Percentiles rank a stretch among this genome's conserved stretches.
These are phyloP conservation scores for Ophioninae sp. DNA, from an alignment of 2,888 invertebrate species.

Conservation along the genomic window DNA sequence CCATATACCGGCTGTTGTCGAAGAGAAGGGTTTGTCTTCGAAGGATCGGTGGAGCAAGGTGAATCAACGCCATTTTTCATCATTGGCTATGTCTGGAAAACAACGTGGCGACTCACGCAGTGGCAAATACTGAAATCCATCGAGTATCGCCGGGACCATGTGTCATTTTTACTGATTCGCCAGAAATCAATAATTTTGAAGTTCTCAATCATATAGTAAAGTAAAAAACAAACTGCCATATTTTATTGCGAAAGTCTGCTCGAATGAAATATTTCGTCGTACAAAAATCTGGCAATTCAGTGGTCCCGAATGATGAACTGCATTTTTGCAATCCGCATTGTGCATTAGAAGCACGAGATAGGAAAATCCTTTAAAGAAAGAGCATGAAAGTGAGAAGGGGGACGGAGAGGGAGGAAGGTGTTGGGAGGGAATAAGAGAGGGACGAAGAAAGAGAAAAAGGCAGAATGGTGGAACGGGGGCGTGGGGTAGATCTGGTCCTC, in stretches of 20 bases:
- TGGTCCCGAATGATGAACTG: background rate
- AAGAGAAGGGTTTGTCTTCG: background rate
- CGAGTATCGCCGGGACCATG: too few relatives aligned
- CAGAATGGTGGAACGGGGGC: constrained; percentile 11
- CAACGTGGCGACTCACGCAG: too few relatives aligned
- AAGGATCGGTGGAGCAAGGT: too few relatives aligned
- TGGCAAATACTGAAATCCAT: too few relatives aligned
- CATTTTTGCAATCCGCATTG: background rate
- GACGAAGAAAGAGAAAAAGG: background rate
- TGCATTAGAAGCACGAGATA: background rate
- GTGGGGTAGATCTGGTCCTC: constrained; percentile 32
- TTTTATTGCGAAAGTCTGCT: too few relatives aligned
- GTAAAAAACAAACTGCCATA: too few relatives aligned
- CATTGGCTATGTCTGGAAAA: too few relatives aligned
- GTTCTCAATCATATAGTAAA: too few relatives aligned
- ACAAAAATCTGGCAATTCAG: background rate
- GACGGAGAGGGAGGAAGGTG: too few relatives aligned
- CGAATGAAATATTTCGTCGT: too few relatives aligned
- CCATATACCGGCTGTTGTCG: constrained; percentile 24
- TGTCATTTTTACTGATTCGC: background rate
- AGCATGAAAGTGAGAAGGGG: background rate
- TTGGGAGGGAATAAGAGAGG: background rate
- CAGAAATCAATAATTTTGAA: too few relatives aligned
- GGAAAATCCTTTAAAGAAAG: constrained; percentile 4
- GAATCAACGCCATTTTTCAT: too few relatives aligned